These are phyloP conservation scores for Venturia canescens DNA, from an alignment of 1,140 invertebrate species.

Conservation along the genomic window DNA sequence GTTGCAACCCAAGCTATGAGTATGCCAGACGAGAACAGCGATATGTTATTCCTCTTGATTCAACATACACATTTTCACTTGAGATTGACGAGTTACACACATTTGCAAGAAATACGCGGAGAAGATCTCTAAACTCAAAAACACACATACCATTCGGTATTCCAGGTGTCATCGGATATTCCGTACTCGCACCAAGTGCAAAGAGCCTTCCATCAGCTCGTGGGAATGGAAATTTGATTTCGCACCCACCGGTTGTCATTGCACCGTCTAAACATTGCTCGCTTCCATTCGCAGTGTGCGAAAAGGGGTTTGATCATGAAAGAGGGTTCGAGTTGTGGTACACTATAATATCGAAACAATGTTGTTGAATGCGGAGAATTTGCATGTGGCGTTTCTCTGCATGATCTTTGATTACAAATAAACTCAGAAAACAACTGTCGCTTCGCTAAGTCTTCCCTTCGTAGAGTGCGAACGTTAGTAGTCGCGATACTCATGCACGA, in stretches of 20 bases:
- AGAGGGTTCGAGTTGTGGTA: neutral
- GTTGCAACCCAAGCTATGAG: too few relatives aligned
- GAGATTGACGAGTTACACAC: too few relatives aligned
- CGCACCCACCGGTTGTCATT: constrained; percentile 46
- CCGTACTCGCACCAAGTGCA: neutral
- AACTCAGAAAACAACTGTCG: constrained; percentile 55
- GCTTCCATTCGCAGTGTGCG: neutral
- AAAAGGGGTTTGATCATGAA: constrained; percentile 34
- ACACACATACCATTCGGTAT: neutral
- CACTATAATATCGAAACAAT: neutral
- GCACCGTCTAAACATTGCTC: constrained; percentile 36
- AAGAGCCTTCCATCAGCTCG: constrained; percentile 13
- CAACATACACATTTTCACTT: too few relatives aligned
- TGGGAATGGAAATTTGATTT: constrained; percentile 51
- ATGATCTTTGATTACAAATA: constrained; percentile 63
- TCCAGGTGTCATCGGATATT: constrained; percentile 18
- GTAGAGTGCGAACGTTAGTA: neutral
- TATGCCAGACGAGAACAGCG: too few relatives aligned
- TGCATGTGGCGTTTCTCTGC: constrained; percentile 31
- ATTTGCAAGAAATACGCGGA: neutral
- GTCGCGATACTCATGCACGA: neutral
- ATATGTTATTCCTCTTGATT: too few relatives aligned
- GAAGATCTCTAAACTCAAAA: neutral
- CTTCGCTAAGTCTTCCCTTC: neutral
- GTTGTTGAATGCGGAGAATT: neutral